Base-by-base conservation (phyloP, 2,888 invertebrate genomes). In the Psylliodes chrysocephalus region DNA sequence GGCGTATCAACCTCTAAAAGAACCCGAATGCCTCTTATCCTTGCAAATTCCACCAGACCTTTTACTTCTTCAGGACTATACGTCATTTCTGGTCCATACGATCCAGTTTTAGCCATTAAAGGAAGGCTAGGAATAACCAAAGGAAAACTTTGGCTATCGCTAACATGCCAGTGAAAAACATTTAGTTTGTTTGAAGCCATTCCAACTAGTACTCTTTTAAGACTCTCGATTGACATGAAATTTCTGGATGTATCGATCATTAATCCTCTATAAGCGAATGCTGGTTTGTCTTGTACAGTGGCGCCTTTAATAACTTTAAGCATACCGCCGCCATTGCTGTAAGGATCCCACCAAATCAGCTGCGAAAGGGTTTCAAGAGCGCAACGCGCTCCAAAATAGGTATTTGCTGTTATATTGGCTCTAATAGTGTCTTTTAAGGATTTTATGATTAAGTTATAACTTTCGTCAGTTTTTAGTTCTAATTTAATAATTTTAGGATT, bases 81-180 rank as follows among this genome's bases (percentile, higher is more conserved):
- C 3, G 76, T 73, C 84, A 78, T 78, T 14, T 91, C 90, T 53
- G 92, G 91, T 0, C 93, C 91, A 79, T 93, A 94, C 0, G 96
- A 94, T 17, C 98, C 97, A 80, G 91, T 90, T 68, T 89, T 87
- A 0, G 93, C 90, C 78, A 95, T 84, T 78, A 92, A 89, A 0
- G 94, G 94, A 56, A 89, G 90, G 67, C 88, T 86, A 18, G 88
- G 87, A 2, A 93, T 88, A 67, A 90, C 88, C 79, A 94, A 90
- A 0, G 97, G 96, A 82, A 96, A 96, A 70, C 95, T 94, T 80
- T 96, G 95, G 10, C 95, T 94, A 81, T 97, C 97, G 3, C 91
- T 91, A 25, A 93, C 86, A 77, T 94, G 93, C 96, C 96, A 96
- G 78, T 97, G 96, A 77, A 97, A 92, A 1, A 94, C 93, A 83